phyloP scores from a whole-genome alignment of 2,113 vertebrate genomes.

The Silurus asotus region DNA sequence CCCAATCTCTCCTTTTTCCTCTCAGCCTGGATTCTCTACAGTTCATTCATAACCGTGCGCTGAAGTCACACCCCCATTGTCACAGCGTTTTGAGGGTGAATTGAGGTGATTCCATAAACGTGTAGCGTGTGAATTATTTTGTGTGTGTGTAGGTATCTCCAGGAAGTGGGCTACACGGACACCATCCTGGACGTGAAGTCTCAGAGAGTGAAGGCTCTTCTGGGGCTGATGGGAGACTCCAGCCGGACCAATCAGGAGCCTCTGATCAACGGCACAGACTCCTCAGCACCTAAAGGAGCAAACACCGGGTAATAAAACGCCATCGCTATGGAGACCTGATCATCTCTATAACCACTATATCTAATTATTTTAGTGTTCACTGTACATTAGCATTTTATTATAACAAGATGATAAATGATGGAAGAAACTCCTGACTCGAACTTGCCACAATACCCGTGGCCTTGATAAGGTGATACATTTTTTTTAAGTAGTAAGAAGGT shows the following conservation, averaged over 20 bases:
- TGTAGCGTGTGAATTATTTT: neutral
- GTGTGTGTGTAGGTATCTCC: slow-evolving; percentile 80
- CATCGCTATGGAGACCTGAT: neutral
- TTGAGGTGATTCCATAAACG: neutral
- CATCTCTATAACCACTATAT: neutral
- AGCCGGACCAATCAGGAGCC: slow-evolving; percentile 76
- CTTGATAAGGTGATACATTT: no score
- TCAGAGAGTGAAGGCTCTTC: slow-evolving; percentile 83
- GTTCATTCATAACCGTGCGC: neutral
- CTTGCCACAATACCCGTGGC: no score
- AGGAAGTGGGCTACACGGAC: slow-evolving; percentile 96
- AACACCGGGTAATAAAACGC: slow-evolving; percentile 56
- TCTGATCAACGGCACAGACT: slow-evolving; percentile 92
- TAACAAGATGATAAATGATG: no score
- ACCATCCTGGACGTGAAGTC: slow-evolving; percentile 95
- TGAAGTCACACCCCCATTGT: neutral
- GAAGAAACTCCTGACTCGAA: no score
- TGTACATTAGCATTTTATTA: neutral
- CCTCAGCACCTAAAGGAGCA: slow-evolving; percentile 65
- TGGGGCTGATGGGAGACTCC: slow-evolving; percentile 87
- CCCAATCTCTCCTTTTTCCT: neutral
- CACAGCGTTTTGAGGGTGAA: neutral
- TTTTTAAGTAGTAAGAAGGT: no score
- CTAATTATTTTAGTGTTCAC: no score
- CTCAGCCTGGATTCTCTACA: neutral